A percentile compares a stretch with the other conserved stretches of the same genome.
phyloP scores from a whole-genome alignment of 2,113 vertebrate species.

The Antigone vipio region DNA sequence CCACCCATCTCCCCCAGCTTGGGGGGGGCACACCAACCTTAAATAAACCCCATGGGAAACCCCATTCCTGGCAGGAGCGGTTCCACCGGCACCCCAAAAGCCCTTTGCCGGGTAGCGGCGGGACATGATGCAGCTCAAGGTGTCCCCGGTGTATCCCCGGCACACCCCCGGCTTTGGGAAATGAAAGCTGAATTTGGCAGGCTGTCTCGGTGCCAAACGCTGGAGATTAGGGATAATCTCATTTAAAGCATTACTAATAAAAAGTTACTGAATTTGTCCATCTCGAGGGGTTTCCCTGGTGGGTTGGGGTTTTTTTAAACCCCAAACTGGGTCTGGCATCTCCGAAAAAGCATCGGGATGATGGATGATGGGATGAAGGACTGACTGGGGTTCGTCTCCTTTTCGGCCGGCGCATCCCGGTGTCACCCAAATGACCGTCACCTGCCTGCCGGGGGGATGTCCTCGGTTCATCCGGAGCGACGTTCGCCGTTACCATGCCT shows the following conservation, averaged over 20 bases:
- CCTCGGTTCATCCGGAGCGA: not conserved
- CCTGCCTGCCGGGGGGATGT: not conserved
- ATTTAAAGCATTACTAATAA: not conserved
- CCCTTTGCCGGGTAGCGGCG: rapidly evolving
- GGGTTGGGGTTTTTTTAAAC: not conserved
- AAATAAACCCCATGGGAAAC: not conserved
- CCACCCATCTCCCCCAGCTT: rapidly evolving
- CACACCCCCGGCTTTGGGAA: rapidly evolving
- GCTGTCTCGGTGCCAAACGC: not conserved
- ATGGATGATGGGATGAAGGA: not conserved
- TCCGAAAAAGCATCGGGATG: not conserved
- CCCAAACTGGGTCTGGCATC: not conserved
- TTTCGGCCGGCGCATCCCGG: rapidly evolving
- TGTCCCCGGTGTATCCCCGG: not conserved
- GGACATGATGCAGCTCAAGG: rapidly evolving
- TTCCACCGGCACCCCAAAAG: rapidly evolving
- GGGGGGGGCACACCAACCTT: too few species aligned
- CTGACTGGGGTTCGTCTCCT: rapidly evolving
- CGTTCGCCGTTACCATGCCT: slow-evolving; percentile 40
- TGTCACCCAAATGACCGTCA: not conserved
- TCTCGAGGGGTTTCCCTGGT: not conserved
- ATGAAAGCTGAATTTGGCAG: not conserved
- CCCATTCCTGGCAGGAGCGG: not conserved
- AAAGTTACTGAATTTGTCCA: not conserved
- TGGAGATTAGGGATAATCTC: not conserved